Base-by-base conservation (phyloP, 2,113 vertebrate species). In the Elephantulus edwardii region DNA sequence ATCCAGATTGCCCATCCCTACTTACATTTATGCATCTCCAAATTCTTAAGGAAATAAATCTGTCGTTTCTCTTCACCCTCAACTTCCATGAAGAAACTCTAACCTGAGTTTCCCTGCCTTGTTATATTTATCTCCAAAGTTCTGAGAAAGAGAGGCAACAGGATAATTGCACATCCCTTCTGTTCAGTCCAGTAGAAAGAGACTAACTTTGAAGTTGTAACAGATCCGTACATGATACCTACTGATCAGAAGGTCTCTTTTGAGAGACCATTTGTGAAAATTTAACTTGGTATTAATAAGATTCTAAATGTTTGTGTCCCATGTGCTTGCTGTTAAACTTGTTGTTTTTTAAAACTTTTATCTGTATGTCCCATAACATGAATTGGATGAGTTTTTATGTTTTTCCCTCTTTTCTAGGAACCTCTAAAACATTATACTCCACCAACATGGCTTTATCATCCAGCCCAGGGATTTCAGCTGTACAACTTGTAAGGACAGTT, bases 371-470 rank as follows among this genome's bases (percentile, higher is more conserved):
- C 75, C 74, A 71, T 84, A 38, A 77, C 5, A 48, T 42, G 56
- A 91, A 91, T n/a, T 81, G 74, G 86, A 83, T 70, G 38, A 24
- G n/a, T n/a, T n/a, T n/a, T n/a, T 79, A 77, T 60, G 48, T 10
- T 78, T 60, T 0, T 90, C 92, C 77, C 5, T 93, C 91, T 96
- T 0, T 85, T 85, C 62, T 96, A 99, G 98, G 98, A 97, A 97
- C 98, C 86, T 98, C 98, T 93, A 98, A 98, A 97, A 98, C 98
- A 81, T 96, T 97, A 44, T 98, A 98, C 95, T 98, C 98, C 93
- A 98, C 98, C 97, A 98, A 98, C 91, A 98, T 98, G 95, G 97
- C 98, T 97, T 97, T 98, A 96, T 98, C 98, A 88, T 98, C 98
- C 96, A 97, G 97, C 97, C 97, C 98, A 98, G 97, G 98, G 97